These are phyloP conservation scores for Pyrochroa serraticornis DNA, from an alignment of 2,888 invertebrate genomes.

Conservation along the genomic window DNA sequence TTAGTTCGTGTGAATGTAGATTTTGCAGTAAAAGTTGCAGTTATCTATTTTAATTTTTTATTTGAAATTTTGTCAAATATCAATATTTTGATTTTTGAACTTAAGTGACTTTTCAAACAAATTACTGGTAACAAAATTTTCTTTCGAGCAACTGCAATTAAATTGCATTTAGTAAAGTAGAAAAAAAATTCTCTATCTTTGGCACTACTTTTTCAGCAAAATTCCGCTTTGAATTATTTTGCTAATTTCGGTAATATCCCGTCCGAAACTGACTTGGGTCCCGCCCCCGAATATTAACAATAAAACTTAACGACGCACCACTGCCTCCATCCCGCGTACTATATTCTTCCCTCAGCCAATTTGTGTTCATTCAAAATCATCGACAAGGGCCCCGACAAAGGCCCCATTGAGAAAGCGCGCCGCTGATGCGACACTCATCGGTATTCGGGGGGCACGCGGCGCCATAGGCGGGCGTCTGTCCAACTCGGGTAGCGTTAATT, in stretches of 20 bases:
- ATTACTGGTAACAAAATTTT: too few species aligned
- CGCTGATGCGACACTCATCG: slow-evolving; percentile 23
- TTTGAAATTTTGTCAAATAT: too few species aligned
- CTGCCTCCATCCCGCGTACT: not conserved
- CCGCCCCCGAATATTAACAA: slow-evolving; percentile 36
- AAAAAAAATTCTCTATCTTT: too few species aligned
- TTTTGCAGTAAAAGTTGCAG: too few species aligned
- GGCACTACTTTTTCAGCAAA: too few species aligned
- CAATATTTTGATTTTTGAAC: too few species aligned
- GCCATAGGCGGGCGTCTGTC: slow-evolving; percentile 55
- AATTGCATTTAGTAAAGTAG: too few species aligned
- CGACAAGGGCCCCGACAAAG: slow-evolving; percentile 20
- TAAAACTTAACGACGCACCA: slow-evolving; percentile 45
- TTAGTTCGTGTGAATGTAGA: too few species aligned
- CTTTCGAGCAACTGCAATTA: too few species aligned
- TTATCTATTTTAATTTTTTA: too few species aligned
- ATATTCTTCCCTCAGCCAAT: slow-evolving; percentile 42
- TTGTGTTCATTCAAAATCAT: slow-evolving; percentile 46
- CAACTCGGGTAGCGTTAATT: slow-evolving; percentile 51
- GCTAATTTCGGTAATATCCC: not conserved
- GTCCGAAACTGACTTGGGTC: slow-evolving; percentile 42
- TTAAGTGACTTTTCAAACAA: too few species aligned
- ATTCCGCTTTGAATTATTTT: too few species aligned
- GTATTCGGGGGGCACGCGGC: slow-evolving; percentile 44
- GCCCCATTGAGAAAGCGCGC: slow-evolving; percentile 21